phyloP scores from a whole-genome alignment of 2,797 vertebrate species.

The Coregonus suidteri region DNA sequence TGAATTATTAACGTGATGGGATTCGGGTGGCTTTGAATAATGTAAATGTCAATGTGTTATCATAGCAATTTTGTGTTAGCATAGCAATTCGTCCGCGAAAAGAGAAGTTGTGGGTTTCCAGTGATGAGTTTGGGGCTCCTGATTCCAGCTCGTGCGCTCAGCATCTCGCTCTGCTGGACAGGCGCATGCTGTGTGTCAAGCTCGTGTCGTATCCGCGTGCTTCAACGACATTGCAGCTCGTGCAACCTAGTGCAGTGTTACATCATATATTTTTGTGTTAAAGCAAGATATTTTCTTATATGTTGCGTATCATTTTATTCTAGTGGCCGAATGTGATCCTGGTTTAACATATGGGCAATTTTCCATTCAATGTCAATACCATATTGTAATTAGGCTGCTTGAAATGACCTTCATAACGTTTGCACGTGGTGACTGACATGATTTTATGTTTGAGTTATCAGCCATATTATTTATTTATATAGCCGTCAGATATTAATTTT shows the following conservation, averaged over 20 bases:
- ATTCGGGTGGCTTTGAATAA: slow-evolving; percentile 50
- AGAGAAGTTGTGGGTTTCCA: slow-evolving; percentile 36
- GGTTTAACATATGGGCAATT: not conserved
- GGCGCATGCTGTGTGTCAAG: slow-evolving; percentile 10
- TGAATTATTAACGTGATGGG: slow-evolving; percentile 33
- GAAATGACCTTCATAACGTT: slow-evolving; percentile 32
- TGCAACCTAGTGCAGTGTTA: not conserved
- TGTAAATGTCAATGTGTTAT: slow-evolving; percentile 27
- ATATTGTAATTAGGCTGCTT: not conserved
- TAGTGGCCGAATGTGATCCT: not conserved
- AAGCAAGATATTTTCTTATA: slow-evolving; percentile 19
- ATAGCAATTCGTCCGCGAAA: slow-evolving; percentile 33
- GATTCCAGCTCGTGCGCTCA: slow-evolving; percentile 41
- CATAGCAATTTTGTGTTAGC: slow-evolving; percentile 26
- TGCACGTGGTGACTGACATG: slow-evolving; percentile 10
- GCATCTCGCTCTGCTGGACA: slow-evolving; percentile 8
- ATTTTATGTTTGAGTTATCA: not conserved
- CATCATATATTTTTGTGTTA: slow-evolving; percentile 31
- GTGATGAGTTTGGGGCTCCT: slow-evolving; percentile 7
- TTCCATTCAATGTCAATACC: not conserved
- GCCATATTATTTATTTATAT: not conserved
- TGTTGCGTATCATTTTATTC: not conserved
- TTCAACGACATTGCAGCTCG: slow-evolving; percentile 57
- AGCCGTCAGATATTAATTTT: no score
- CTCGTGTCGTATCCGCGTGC: slow-evolving; percentile 10